Evolutionary conservation across 1,140 invertebrate species (phyloP), one percentile per base, ranked within the genome.

Genomic region (Pachyrhynchus sulphureomaculatus): DNA sequence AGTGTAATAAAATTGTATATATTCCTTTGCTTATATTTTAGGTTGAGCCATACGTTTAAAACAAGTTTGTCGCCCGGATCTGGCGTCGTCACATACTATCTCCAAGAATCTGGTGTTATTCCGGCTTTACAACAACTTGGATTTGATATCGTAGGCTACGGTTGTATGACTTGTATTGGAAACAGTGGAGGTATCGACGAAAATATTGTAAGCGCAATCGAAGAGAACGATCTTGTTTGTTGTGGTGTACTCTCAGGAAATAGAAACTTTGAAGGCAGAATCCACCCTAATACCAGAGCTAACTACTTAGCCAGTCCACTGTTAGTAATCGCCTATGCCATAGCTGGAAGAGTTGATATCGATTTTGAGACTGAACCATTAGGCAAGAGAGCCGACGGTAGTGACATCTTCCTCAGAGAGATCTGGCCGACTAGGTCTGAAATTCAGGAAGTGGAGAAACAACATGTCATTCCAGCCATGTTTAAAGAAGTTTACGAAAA

Each of bases 121-220:
- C 89, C 92, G 0, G 90, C 87, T 71, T 78, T 99, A 34, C 86
- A 90, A 61, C 84, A 92, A 75, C 81, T 75, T 4, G 96, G 96
- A 6, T 99, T 98, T 77, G 85, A 94, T 70, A 89, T 95, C 51
- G 90, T 92, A 3, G 69, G 96, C n/a, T 98, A 96, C 73, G 89
- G 96, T 1, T 99, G 96, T 78, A 98, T 98, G 95, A 99, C 96
- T 0, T 99, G 96, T 77, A 99, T 99, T 66, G 97, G 97, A 6
- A 99, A 99, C 77, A 93, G 90, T 42, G 96, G 96, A 9, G 95
- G 55, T 57, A 83, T 99, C 5, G 90, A 93, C 52, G 94, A 97
- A 58, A 83, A 89, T 62, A 90, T 99, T 20, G 87, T 87, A 0
- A 91, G 94, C 70, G 93, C 92, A 1, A 98, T 99, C 68, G 96